Conservation (phyloP, 2,113 vertebrate species). For the Petromus typicus region DNA sequence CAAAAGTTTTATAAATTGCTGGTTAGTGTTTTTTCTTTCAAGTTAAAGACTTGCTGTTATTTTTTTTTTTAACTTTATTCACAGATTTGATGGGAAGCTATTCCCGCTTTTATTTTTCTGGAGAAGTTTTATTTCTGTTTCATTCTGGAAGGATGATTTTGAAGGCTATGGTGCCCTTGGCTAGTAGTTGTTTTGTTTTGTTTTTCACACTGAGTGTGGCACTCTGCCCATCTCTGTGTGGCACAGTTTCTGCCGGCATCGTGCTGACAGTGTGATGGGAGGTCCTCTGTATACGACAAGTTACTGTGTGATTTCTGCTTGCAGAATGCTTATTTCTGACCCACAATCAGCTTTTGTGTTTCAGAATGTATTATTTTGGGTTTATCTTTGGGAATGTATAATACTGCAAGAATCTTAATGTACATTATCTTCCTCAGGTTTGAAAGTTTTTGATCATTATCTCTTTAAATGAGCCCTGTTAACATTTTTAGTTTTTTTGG, state of each 20-base stretch:
- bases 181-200: not conserved
- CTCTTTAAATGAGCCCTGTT: not conserved
- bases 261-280: not conserved
- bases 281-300: not conserved
- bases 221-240: no score
- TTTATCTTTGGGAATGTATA: not conserved
- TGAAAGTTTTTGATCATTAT: not conserved
- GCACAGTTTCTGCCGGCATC: not conserved
- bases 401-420: no score
- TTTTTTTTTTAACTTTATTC: not conserved
- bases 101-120: not conserved
- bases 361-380: not conserved
- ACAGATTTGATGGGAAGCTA: not conserved
- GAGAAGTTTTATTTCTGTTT: not conserved
- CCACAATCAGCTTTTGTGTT: not conserved
- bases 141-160: not conserved
- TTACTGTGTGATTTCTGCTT: not conserved
- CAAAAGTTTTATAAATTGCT: no score
- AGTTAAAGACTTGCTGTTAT: no score
- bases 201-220: not conserved
- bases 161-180: no score
- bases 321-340: not conserved
- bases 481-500: no score
- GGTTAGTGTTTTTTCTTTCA: not conserved
- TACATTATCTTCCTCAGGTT: accelerated